These are phyloP conservation scores for Dunckerocampus dactyliophorus DNA, from an alignment of 2,113 vertebrate species.

Conservation along the genomic window DNA sequence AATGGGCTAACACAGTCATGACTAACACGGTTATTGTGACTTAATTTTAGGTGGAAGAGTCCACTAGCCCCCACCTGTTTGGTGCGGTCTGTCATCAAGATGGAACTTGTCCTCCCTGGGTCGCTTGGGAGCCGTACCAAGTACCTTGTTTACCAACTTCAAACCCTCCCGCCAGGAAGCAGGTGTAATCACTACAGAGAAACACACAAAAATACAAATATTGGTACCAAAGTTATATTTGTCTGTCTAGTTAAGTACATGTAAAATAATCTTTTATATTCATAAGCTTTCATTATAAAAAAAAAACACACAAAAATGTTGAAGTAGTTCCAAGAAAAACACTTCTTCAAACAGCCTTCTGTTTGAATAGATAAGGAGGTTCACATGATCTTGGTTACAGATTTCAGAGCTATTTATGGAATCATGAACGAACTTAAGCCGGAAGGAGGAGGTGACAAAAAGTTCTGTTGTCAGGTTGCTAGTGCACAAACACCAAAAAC, in stretches of 20 bases:
- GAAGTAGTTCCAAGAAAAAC: slow-evolving; percentile 32
- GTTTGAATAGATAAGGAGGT: slow-evolving; percentile 39
- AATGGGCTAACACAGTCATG: too few relatives aligned
- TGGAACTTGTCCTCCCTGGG: slow-evolving; percentile 63
- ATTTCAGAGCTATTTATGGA: slow-evolving; percentile 61
- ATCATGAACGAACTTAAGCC: slow-evolving; percentile 15
- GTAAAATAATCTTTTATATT: not conserved
- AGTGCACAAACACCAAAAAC: too few relatives aligned
- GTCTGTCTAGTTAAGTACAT: not conserved
- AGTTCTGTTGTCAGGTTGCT: not conserved
- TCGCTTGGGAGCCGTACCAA: slow-evolving; percentile 80
- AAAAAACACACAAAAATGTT: slow-evolving; percentile 4
- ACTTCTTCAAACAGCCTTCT: slow-evolving; percentile 41
- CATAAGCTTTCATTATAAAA: not conserved
- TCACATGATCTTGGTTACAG: slow-evolving; percentile 48
- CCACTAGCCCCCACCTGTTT: slow-evolving; percentile 64
- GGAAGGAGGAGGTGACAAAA: slow-evolving; percentile 11
- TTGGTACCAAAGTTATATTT: not conserved
- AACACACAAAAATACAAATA: not conserved
- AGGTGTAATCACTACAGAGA: slow-evolving; percentile 73
- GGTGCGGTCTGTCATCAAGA: slow-evolving; percentile 66
- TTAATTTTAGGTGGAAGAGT: slow-evolving; percentile 33
- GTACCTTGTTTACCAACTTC: slow-evolving; percentile 86
- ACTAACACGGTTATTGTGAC: not conserved
- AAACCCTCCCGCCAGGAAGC: slow-evolving; percentile 93